phyloP scores from a whole-genome alignment of 2,797 vertebrate genomes.

The Xerus rutilus region DNA sequence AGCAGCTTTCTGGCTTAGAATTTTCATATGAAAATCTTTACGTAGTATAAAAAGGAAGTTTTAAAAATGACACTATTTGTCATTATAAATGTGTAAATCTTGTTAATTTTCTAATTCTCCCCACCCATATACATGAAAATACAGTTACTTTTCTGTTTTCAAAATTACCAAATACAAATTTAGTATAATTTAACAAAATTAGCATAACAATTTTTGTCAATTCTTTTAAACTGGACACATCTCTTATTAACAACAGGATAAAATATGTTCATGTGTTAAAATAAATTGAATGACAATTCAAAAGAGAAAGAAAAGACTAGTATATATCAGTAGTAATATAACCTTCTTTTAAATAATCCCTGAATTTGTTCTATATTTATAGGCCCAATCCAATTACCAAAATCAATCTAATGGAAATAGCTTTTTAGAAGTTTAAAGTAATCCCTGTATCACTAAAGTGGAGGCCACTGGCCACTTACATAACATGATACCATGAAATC shows the following conservation, averaged over 20 bases:
- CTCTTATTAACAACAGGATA: conserved; percentile 65
- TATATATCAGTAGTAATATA: conserved; percentile 77
- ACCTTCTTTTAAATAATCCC: conserved; percentile 69
- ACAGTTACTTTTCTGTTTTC: conserved; percentile 50
- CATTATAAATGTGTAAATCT: conserved; percentile 46
- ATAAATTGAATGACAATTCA: conserved; percentile 68
- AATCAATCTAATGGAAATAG: conserved; percentile 59
- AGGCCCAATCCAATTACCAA: conserved; percentile 75
- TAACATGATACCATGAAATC: conserved; percentile 49
- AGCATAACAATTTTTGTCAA: conserved; percentile 28
- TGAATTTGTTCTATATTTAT: conserved; percentile 82
- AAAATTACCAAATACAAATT: conserved; percentile 17
- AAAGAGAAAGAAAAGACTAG: conserved; percentile 33
- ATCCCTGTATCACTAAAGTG: conserved; percentile 47
- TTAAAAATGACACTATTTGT: conserved; percentile 41
- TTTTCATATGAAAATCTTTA: conserved; percentile 59
- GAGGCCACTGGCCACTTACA: conserved; percentile 22
- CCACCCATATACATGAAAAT: conserved; percentile 29
- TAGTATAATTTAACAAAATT: conserved; percentile 21
- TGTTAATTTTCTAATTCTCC: conserved; percentile 56
- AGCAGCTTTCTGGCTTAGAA: conserved; percentile 49
- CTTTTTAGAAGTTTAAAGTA: conserved; percentile 40
- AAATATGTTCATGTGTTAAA: conserved; percentile 65
- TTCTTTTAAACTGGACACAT: conserved; percentile 48
- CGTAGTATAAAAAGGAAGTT: neutral